phyloP scores from a whole-genome alignment of 1,140 invertebrate species.

The Trichomalopsis sarcophagae region DNA sequence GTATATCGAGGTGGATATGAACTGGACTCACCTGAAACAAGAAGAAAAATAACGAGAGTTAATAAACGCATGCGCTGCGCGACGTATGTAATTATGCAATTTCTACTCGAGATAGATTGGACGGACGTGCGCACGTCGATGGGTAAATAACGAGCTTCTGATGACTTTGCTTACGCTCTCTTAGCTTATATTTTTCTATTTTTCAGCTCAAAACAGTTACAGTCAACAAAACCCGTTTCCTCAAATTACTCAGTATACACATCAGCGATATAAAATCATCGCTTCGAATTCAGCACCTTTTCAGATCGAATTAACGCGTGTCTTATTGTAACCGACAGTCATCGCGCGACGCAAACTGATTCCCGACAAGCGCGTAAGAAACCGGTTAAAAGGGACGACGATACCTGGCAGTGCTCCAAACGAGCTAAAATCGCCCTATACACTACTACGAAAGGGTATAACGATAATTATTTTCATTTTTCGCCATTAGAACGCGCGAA shows the following conservation, averaged over 20 bases:
- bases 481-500: not conserved
- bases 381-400: conserved; percentile 23
- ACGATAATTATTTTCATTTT: not conserved
- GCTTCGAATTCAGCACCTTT: too few species aligned
- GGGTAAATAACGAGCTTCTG: not conserved
- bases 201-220: not conserved
- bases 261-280: not conserved
- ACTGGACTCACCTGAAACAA: conserved; percentile 25
- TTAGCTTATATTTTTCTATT: not conserved
- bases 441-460: too few species aligned
- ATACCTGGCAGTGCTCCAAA: conserved; percentile 20
- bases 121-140: not conserved
- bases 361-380: not conserved
- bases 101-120: not conserved
- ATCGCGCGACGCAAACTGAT: not conserved
- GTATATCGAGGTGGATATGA: not conserved
- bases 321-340: not conserved
- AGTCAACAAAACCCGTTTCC: not conserved
- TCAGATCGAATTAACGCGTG: too few species aligned
- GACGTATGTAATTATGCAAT: conserved; percentile 20
- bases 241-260: not conserved
- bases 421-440: not conserved
- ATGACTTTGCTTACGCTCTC: not conserved
- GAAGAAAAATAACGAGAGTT: conserved; percentile 19
- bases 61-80: not conserved